phyloP scores from a whole-genome alignment of 2,888 invertebrate species.

The Aleiodes leptofemur region DNA sequence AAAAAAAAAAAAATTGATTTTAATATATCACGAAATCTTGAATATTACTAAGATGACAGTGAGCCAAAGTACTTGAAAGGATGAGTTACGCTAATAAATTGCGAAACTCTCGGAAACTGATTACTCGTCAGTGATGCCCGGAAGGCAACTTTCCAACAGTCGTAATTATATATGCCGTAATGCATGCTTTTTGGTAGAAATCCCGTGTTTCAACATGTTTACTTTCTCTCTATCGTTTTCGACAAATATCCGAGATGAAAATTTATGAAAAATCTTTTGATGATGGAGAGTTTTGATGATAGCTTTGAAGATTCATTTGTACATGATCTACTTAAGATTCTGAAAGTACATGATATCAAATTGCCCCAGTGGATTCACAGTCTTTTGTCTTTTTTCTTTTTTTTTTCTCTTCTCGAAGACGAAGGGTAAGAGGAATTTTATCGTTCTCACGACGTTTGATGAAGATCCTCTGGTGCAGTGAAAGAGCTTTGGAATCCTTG shows the following conservation, averaged over 20 bases:
- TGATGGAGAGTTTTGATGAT: too few species aligned
- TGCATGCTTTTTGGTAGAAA: background rate
- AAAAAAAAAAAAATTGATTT: background rate
- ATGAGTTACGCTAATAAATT: conserved; percentile 22
- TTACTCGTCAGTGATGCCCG: background rate
- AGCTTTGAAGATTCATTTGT: too few species aligned
- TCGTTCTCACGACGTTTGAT: conserved; percentile 1
- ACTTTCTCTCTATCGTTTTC: background rate
- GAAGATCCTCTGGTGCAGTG: background rate
- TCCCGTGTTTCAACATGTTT: background rate
- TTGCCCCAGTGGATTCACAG: background rate
- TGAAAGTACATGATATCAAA: background rate
- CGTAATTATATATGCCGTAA: background rate
- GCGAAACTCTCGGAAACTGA: conserved; percentile 12
- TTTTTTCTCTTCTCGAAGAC: too few species aligned
- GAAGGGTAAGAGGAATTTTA: conserved; percentile 15
- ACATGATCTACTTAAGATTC: too few species aligned
- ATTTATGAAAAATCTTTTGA: too few species aligned
- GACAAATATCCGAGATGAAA: too few species aligned
- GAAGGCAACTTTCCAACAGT: background rate
- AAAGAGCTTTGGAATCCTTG: background rate
- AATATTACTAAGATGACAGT: background rate
- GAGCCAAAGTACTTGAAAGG: background rate
- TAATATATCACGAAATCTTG: background rate
- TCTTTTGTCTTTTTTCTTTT: background rate